Base-by-base conservation (phyloP, 2,888 invertebrate species). In the Nomada hirtipes region DNA sequence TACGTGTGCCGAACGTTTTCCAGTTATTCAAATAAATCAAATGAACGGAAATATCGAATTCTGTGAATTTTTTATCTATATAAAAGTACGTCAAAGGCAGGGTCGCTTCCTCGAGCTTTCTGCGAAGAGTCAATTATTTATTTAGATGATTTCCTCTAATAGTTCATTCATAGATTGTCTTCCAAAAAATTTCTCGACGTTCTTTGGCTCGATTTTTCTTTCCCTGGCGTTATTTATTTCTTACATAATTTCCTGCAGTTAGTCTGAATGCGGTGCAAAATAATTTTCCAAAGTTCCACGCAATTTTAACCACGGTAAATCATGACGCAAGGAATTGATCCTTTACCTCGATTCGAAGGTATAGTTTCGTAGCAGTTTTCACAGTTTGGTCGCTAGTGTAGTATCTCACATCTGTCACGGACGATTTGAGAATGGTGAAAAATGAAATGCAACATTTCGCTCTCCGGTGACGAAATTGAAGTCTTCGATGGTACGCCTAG, bases 101-200 rank as follows among this genome's bases (percentile, higher is more conserved):
- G n/a, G 47, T 57, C n/a, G 20, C 0, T 18, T 18, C 61, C 20
- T 10, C 23, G 18, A 29, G 23, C 20, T 18, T 42, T 59, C 11
- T 13, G n/a, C 47, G 9, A 50, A 44, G 55, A 63, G 18, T 44
- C 42, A 68, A 80, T 80, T 68, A 59, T 69, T 73, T 71, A 52
- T 26, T 78, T 65, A 65, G 57, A 60, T 26, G 23, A 71, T 74
- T 74, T 36, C 29, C 11, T 11, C 15, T 11, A 44, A 59, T 29
- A 83, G 86, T 77, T 84, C 71, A 73, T 60, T 76, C 55, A 55
- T 64, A 61, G 63, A 75, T 42, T 57, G 57, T 83, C 77, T 63
- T 79, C 57, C 67, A 44, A 61, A 60, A 53, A 55, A 67, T 44
- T 73, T 61, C 63, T 36, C 26, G 15, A 68, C 63, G 10, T 36